A percentile compares a stretch with the other conserved stretches of the same genome.
Conservation (phyloP, 2,113 vertebrate species). For the Camarhynchus parvulus region DNA sequence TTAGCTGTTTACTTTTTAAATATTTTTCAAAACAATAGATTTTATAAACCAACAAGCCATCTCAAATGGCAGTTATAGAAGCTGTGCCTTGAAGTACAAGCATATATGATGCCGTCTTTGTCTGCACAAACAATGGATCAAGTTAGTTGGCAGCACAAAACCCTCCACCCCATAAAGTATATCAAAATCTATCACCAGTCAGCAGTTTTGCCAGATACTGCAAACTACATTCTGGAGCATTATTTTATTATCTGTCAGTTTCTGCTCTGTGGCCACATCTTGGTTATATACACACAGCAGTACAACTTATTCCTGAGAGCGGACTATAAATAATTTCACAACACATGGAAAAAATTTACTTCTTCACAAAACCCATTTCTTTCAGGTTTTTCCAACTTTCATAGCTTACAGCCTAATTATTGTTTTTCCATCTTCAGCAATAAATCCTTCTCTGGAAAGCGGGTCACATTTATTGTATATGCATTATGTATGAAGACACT, state of each 20-base stretch:
- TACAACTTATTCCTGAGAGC: conserved; percentile 4
- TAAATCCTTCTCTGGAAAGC: conserved; percentile 38
- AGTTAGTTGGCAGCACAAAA: neutral
- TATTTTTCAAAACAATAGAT: neutral
- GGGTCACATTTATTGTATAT: neutral
- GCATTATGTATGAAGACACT: conserved; percentile 20
- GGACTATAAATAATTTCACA: conserved; percentile 38
- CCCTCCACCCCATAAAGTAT: neutral
- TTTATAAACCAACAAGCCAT: neutral
- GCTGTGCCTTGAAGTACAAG: neutral
- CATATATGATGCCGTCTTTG: neutral
- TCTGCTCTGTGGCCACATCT: neutral
- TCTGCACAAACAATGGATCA: neutral
- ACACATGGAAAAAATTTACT: conserved; percentile 51
- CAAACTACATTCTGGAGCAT: neutral
- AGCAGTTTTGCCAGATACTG: conserved; percentile 17
- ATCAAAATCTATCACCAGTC: neutral
- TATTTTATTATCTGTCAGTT: conserved; percentile 6
- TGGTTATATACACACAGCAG: neutral
- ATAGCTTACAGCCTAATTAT: conserved; percentile 21
- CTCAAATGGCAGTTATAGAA: neutral
- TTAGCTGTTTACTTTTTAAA: neutral
- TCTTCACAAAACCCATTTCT: conserved; percentile 41
- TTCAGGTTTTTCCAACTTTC: conserved; percentile 42
- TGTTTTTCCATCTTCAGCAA: conserved; percentile 51